Evolutionary conservation across 2,888 invertebrate genomes (phyloP).

Genomic region (Terebella lapidaria): DNA sequence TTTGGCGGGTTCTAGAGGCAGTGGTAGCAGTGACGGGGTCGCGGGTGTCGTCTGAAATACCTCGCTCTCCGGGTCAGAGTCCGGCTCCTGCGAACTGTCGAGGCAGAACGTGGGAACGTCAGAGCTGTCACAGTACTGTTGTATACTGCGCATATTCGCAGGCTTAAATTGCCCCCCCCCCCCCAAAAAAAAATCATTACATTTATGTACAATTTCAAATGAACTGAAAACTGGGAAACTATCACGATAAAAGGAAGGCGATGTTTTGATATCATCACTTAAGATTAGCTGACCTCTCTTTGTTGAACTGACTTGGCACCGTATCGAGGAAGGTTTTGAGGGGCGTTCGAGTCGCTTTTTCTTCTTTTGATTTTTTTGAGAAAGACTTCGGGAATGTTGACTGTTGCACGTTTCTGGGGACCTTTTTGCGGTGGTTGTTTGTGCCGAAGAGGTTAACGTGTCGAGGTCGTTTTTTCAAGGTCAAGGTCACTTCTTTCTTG

Average conservation of each 20-base stretch:
- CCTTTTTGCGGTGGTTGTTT: slow-evolving; percentile 38
- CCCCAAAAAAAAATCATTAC: no score
- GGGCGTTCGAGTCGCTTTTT: slow-evolving; percentile 4
- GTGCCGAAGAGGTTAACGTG: slow-evolving; percentile 72
- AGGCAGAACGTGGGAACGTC: no score
- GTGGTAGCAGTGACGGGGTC: slow-evolving; percentile 42
- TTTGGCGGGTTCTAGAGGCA: slow-evolving; percentile 41
- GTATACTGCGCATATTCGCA: no score
- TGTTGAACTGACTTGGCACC: not conserved
- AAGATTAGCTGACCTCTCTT: not conserved
- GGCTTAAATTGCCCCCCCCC: no score
- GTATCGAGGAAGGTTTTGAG: slow-evolving; percentile 13
- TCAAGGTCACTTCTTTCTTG: slow-evolving; percentile 74
- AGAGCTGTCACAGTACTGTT: no score
- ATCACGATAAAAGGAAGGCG: no score
- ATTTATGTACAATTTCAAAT: no score
- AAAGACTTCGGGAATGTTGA: slow-evolving; percentile 21
- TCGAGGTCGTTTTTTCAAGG: slow-evolving; percentile 76
- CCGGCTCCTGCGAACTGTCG: slow-evolving; percentile 10
- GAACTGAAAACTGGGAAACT: no score
- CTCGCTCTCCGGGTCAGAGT: slow-evolving; percentile 17
- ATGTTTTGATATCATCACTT: no score
- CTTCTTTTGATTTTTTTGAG: slow-evolving; percentile 6
- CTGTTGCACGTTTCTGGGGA: slow-evolving; percentile 20
- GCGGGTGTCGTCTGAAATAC: slow-evolving; percentile 12